Conservation (phyloP, 2,888 invertebrate species). For the Ectemnius cavifrons region DNA sequence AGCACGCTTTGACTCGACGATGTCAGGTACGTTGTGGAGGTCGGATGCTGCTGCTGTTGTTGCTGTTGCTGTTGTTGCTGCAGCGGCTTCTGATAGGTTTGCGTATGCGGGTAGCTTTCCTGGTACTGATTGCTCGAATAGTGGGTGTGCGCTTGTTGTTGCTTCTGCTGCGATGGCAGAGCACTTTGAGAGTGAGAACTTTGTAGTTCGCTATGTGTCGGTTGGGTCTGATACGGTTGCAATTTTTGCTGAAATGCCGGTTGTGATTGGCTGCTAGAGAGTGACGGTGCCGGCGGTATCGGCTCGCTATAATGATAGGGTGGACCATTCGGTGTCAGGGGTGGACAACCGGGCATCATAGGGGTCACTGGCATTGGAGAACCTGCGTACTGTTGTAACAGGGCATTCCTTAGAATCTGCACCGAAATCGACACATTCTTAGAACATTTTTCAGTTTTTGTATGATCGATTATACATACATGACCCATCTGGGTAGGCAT, state of each 20-base stretch:
- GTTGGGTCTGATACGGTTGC: conserved; percentile 71
- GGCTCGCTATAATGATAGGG: conserved; percentile 81
- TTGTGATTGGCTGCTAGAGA: conserved; percentile 75
- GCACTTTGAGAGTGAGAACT: conserved; percentile 71
- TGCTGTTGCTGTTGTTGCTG: conserved; percentile 72
- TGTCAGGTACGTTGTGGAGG: conserved; percentile 72
- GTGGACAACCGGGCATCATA: conserved; percentile 76
- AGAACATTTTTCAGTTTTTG: too few species aligned
- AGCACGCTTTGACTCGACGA: conserved; percentile 72
- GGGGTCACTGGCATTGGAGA: conserved; percentile 76
- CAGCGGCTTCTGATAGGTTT: conserved; percentile 78
- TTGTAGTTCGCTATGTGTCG: conserved; percentile 75
- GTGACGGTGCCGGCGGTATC: conserved; percentile 78
- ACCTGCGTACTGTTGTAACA: conserved; percentile 68
- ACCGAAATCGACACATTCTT: not conserved
- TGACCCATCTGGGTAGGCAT: conserved; percentile 72
- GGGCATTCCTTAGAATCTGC: not conserved
- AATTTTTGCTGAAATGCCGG: conserved; percentile 75
- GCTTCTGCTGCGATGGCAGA: conserved; percentile 70
- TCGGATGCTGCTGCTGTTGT: conserved; percentile 66
- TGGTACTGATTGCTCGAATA: conserved; percentile 77
- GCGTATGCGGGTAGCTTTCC: conserved; percentile 79
- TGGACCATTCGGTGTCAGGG: conserved; percentile 77
- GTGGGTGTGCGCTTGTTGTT: conserved; percentile 73
- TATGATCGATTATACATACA: conserved; percentile 56